Conservation (phyloP, 2,113 vertebrate genomes). For the Isurus oxyrinchus region DNA sequence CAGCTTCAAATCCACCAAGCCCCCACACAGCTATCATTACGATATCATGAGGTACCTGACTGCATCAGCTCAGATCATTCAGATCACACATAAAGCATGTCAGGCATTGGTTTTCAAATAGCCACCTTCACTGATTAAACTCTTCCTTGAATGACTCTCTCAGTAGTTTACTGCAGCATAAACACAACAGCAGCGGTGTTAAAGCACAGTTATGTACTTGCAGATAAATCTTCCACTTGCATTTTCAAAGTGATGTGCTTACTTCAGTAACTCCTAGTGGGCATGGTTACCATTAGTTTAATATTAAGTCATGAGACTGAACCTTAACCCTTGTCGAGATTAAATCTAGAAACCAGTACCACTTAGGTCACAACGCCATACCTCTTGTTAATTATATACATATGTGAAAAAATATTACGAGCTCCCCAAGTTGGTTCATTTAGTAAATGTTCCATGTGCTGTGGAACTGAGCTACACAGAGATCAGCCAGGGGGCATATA, state of each 20-base stretch:
- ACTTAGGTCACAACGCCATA: background rate
- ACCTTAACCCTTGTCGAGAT: background rate
- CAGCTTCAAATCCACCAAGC: background rate
- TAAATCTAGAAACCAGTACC: background rate
- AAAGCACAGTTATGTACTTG: background rate
- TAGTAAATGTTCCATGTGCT: background rate
- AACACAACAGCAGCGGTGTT: background rate
- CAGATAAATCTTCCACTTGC: background rate
- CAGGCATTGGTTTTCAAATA: background rate
- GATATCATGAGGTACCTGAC: background rate
- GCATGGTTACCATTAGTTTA: slow-evolving; percentile 15
- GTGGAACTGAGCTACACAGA: background rate
- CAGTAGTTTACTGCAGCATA: background rate
- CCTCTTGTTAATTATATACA: background rate
- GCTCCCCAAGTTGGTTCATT: background rate
- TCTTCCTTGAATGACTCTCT: background rate
- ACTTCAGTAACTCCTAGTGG: background rate
- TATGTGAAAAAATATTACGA: background rate
- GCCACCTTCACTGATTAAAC: background rate
- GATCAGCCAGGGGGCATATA: background rate
- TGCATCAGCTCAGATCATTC: background rate
- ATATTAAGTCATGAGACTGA: background rate
- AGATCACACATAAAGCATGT: background rate
- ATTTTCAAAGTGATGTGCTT: background rate
- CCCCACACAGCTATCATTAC: background rate